These are phyloP conservation scores for Ursus arctos DNA, from an alignment of 2,113 vertebrate genomes.

Conservation along the genomic window DNA sequence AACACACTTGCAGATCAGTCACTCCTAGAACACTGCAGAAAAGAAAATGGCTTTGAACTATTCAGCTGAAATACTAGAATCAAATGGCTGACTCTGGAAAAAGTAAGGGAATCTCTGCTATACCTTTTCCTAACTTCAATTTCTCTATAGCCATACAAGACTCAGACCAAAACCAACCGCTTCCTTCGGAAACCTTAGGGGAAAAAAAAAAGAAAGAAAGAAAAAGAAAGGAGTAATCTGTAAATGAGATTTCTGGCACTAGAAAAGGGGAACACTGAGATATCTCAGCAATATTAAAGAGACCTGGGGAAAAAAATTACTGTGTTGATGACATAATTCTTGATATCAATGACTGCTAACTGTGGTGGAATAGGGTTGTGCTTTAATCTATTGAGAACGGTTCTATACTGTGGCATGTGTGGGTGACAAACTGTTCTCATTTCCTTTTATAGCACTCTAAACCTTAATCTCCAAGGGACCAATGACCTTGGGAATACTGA, in stretches of 20 bases:
- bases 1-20: neutral
- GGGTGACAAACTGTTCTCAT: conserved; percentile 68
- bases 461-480: conserved; percentile 56
- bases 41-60: conserved; percentile 35
- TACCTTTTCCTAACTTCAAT: conserved; percentile 28
- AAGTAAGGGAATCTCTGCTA: conserved; percentile 16
- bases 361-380: neutral
- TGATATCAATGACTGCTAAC: conserved; percentile 53
- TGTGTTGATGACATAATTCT: conserved; percentile 47
- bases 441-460: conserved; percentile 62
- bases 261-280: conserved; percentile 38
- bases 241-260: conserved; percentile 54
- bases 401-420: conserved; percentile 6
- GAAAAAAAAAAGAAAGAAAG: neutral
- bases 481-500: conserved; percentile 65
- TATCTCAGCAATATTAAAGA: neutral
- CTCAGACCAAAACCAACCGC: conserved; percentile 49
- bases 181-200: neutral
- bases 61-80: conserved; percentile 24
- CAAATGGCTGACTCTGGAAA: conserved; percentile 19
- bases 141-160: neutral
- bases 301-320: conserved; percentile 44
- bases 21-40: neutral
- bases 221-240: conserved; percentile 23
- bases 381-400: conserved; percentile 52